Evolutionary conservation across 1,140 invertebrate species (phyloP).

Genomic region (Ceratina australensis): DNA sequence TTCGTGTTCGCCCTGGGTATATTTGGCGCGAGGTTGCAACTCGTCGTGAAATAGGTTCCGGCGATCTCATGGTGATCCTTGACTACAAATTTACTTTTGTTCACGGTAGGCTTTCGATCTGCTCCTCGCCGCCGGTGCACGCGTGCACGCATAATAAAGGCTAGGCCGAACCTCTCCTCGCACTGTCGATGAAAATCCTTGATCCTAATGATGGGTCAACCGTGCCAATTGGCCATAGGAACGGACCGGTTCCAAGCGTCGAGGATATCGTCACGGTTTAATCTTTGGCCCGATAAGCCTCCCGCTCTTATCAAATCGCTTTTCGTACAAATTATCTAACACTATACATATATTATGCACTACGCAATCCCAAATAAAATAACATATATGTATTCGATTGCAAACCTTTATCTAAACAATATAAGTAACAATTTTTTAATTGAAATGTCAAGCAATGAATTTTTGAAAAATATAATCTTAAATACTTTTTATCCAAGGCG

Average conservation of each 20-base stretch:
- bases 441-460: no score
- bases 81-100: conserved; percentile 44
- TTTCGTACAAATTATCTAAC: no score
- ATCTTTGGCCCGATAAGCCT: conserved; percentile 42
- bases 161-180: conserved; percentile 46
- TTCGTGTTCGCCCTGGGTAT: conserved; percentile 8
- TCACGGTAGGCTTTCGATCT: background rate
- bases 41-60: conserved; percentile 26
- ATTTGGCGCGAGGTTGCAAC: conserved; percentile 41
- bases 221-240: conserved; percentile 70
- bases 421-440: no score
- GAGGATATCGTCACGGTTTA: conserved; percentile 38
- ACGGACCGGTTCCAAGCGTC: conserved; percentile 43
- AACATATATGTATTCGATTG: no score
- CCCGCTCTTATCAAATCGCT: conserved; percentile 14
- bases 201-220: conserved; percentile 75
- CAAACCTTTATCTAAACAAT: no score
- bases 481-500: no score
- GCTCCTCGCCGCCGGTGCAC: background rate
- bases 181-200: conserved; percentile 64
- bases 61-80: conserved; percentile 33
- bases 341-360: no score
- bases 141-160: conserved; percentile 52
- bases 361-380: no score
- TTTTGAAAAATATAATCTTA: no score